These are phyloP conservation scores for Chalcosyrphus nemorum DNA, from an alignment of 2,888 invertebrate species.

Conservation along the genomic window DNA sequence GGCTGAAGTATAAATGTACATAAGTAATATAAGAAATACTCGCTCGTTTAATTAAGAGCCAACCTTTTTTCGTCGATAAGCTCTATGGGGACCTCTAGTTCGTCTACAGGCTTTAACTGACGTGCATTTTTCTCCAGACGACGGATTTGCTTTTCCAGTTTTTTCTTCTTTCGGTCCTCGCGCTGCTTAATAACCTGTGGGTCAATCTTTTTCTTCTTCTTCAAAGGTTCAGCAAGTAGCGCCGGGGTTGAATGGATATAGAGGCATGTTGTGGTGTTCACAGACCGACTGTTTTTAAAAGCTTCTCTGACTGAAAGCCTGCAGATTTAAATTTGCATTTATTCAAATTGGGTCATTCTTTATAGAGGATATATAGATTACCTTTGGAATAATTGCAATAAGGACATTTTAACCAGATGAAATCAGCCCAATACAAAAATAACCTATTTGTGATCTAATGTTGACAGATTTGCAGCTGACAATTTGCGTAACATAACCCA, in stretches of 20 bases:
- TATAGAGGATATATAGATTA: not conserved
- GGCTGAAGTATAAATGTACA: constrained; percentile 78
- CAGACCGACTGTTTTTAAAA: constrained; percentile 19
- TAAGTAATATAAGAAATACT: too few species aligned
- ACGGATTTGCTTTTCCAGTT: constrained; percentile 93
- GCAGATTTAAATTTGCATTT: not conserved
- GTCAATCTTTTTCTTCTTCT: constrained; percentile 94
- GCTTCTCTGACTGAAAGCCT: constrained; percentile 29
- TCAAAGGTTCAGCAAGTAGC: constrained; percentile 90
- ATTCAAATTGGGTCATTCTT: not conserved
- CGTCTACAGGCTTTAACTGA: constrained; percentile 95
- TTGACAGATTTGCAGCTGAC: not conserved
- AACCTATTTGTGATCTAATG: too few species aligned
- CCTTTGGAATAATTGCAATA: constrained; percentile 36
- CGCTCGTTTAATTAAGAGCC: not conserved
- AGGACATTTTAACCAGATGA: constrained; percentile 2
- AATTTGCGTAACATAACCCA: constrained; percentile 28
- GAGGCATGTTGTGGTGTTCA: constrained; percentile 53
- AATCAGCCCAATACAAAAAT: not conserved
- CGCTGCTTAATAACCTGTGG: constrained; percentile 90
- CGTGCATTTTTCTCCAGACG: constrained; percentile 90
- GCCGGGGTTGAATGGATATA: constrained; percentile 77
- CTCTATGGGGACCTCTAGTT: constrained; percentile 89
- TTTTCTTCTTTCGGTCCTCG: constrained; percentile 91
- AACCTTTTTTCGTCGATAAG: constrained; percentile 87